Conservation (phyloP, 2,888 invertebrate genomes). For the Eupithecia subfuscata region DNA sequence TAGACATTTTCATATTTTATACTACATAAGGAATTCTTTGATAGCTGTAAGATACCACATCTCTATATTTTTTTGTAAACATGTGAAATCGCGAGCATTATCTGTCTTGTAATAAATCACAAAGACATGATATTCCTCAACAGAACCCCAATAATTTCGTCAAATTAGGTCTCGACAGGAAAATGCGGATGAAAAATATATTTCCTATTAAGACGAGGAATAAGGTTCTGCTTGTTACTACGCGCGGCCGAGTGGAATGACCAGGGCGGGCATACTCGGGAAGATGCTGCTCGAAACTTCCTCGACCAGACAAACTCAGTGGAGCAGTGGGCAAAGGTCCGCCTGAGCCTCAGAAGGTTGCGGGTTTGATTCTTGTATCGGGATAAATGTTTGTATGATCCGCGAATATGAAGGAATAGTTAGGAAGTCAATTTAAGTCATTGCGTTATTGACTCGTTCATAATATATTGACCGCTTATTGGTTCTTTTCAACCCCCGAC, state of each 20-base stretch:
- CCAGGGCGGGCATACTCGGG: neutral
- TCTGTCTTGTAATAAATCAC: neutral
- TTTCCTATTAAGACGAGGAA: constrained; percentile 27
- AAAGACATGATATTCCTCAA: neutral
- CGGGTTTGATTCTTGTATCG: neutral
- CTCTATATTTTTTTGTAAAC: neutral
- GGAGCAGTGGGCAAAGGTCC: neutral
- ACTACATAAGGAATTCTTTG: too few species aligned
- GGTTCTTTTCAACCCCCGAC: too few species aligned
- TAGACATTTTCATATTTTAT: too few species aligned
- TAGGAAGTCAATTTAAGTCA: too few species aligned
- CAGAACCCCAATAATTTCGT: constrained; percentile 12
- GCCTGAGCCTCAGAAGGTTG: neutral
- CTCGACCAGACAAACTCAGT: neutral
- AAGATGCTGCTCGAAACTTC: neutral
- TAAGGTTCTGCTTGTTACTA: neutral
- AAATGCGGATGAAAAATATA: constrained; percentile 32
- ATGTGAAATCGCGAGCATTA: too few species aligned
- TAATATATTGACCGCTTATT: too few species aligned
- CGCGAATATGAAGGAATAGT: neutral
- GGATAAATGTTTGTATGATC: neutral
- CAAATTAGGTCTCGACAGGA: constrained; percentile 22
- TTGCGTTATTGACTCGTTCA: too few species aligned
- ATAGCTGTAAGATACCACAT: too few species aligned
- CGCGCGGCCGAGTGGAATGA: neutral